These are phyloP conservation scores for Drosophila sp. DNA, from an alignment of 1,140 invertebrate genomes.

Conservation along the genomic window DNA sequence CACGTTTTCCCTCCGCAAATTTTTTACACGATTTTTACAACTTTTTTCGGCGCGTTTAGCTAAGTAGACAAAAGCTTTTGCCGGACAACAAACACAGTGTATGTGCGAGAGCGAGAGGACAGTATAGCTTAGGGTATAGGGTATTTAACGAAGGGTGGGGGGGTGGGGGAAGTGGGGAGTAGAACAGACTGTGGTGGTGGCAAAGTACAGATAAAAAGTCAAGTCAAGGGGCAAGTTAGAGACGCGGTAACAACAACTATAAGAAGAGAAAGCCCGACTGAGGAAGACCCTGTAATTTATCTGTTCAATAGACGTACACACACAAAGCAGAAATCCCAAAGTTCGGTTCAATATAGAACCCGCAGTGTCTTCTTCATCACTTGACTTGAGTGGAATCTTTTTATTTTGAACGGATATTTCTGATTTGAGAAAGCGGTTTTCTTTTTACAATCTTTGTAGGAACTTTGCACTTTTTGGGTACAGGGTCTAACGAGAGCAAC, in stretches of 20 bases:
- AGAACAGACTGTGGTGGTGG: background rate
- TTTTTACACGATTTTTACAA: conserved; percentile 83
- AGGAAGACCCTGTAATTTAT: conserved; percentile 47
- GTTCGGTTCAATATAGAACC: too few species aligned
- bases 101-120: background rate
- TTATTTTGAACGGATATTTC: too few species aligned
- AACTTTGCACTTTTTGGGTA: too few species aligned
- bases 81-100: conserved; percentile 17
- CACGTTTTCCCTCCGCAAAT: conserved; percentile 76
- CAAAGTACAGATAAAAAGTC: conserved; percentile 67
- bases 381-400: too few species aligned
- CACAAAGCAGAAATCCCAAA: too few species aligned
- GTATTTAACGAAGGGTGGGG: background rate
- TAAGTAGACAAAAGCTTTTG: conserved; percentile 79
- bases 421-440: too few species aligned
- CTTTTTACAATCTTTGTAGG: too few species aligned
- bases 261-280: background rate
- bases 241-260: conserved; percentile 26
- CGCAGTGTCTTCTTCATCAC: too few species aligned
- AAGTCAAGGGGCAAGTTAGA: conserved; percentile 67
- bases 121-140: background rate
- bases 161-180: background rate
- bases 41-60: conserved; percentile 65
- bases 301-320: too few species aligned
- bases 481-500: background rate